phyloP scores from a whole-genome alignment of 2,888 invertebrate species.

The Eudemis profundana region DNA sequence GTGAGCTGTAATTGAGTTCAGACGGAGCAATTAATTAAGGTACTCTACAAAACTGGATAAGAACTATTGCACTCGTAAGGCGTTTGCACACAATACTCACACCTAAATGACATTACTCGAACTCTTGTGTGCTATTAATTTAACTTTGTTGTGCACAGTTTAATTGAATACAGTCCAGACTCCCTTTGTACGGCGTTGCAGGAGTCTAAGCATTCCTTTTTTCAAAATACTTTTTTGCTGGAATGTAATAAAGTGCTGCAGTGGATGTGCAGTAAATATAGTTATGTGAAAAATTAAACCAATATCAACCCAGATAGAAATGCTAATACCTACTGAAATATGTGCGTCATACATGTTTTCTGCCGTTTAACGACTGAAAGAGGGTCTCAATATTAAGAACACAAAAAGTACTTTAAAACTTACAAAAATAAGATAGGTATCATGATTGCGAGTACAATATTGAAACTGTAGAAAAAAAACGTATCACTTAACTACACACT shows the following conservation, averaged over 20 bases:
- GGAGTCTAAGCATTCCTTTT: not conserved
- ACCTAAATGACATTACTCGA: slow-evolving; percentile 24
- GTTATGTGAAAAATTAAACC: not conserved
- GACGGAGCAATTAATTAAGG: slow-evolving; percentile 46
- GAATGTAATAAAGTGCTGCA: slow-evolving; percentile 7
- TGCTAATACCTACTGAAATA: no score
- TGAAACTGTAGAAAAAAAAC: no score
- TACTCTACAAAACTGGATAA: slow-evolving; percentile 36
- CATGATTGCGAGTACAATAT: no score
- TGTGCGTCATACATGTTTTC: no score
- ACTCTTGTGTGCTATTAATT: slow-evolving; percentile 17
- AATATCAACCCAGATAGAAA: no score
- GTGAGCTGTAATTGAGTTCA: slow-evolving; percentile 45
- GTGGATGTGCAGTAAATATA: not conserved
- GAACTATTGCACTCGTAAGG: slow-evolving; percentile 30
- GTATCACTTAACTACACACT: no score
- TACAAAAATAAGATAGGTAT: no score
- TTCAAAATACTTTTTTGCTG: not conserved
- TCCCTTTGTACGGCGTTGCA: not conserved
- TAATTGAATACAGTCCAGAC: slow-evolving; percentile 11
- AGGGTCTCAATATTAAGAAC: no score
- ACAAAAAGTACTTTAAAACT: no score
- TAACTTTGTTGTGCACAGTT: slow-evolving; percentile 11
- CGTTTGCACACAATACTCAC: slow-evolving; percentile 11
- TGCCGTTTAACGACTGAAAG: no score